phyloP scores from a whole-genome alignment of 2,888 invertebrate genomes.

The Drosophila flavopinicola region DNA sequence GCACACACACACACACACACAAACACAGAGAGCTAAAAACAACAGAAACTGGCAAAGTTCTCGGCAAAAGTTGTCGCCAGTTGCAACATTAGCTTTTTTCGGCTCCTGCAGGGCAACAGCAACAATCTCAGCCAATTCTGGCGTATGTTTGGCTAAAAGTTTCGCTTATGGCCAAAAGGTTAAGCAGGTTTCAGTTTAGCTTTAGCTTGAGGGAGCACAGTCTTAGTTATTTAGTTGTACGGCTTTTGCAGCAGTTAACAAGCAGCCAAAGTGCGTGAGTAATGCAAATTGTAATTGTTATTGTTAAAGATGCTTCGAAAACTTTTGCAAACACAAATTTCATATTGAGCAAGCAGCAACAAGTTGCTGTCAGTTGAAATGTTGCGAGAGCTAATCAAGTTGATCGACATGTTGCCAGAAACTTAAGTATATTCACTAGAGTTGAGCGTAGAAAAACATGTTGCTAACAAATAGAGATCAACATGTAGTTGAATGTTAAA shows the following conservation, averaged over 20 bases:
- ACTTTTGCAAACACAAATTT: constrained; percentile 13
- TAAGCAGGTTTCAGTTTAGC: constrained; percentile 40
- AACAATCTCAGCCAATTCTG: constrained; percentile 44
- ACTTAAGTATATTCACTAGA: no score
- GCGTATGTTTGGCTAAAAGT: constrained; percentile 42
- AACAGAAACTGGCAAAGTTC: constrained; percentile 38
- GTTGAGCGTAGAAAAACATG: no score
- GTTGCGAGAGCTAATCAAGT: no score
- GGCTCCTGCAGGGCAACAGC: constrained; percentile 38
- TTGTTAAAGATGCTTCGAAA: constrained; percentile 9
- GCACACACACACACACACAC: constrained; percentile 31
- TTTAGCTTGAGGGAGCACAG: no score
- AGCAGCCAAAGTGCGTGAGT: constrained; percentile 36
- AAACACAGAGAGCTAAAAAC: constrained; percentile 21
- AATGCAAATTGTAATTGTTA: constrained; percentile 26
- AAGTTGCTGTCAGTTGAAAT: no score
- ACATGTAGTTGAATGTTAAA: no score
- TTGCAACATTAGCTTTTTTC: constrained; percentile 48
- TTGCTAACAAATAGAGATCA: no score
- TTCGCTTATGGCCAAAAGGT: constrained; percentile 42
- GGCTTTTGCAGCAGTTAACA: constrained; percentile 41
- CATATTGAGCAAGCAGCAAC: constrained; percentile 12
- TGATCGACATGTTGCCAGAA: constrained; percentile 1
- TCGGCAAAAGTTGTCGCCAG: constrained; percentile 49
- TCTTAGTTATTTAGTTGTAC: constrained; percentile 21